A percentile compares a stretch with the other conserved stretches of the same genome.
These are phyloP conservation scores for Styela clava DNA, from an alignment of 23 tunicate genomes.

Conservation along the genomic window DNA sequence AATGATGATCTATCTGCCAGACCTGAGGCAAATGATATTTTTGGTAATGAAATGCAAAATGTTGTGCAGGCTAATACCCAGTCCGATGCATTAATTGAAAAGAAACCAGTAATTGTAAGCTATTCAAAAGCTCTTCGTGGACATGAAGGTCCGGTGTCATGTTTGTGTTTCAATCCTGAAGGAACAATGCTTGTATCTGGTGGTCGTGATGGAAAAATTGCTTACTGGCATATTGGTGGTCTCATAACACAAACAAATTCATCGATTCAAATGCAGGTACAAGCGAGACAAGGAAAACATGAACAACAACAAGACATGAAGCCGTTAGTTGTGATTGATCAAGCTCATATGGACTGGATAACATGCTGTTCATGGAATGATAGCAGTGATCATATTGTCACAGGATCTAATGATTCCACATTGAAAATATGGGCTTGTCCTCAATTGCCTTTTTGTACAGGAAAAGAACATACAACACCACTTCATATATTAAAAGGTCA, in stretches of 20 bases:
- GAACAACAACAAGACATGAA: not conserved
- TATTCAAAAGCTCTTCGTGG: constrained; percentile 5
- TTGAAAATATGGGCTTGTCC: constrained; percentile 39
- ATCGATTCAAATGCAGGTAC: not conserved
- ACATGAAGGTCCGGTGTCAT: constrained; percentile 29
- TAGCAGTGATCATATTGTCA: constrained; percentile 30
- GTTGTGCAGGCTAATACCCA: not conserved
- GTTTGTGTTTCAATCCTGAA: constrained; percentile 33
- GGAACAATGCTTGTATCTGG: constrained; percentile 32
- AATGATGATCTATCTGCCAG: not conserved
- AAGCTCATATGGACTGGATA: constrained; percentile 53
- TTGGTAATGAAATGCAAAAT: not conserved
- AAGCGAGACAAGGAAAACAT: not conserved
- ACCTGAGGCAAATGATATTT: not conserved
- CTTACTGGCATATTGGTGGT: constrained; percentile 23
- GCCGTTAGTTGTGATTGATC: constrained; percentile 10
- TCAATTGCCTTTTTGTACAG: not conserved
- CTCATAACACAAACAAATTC: not conserved
- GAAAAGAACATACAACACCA: constrained; percentile 4
- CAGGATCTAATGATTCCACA: constrained; percentile 47
- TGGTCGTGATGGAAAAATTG: constrained; percentile 25
- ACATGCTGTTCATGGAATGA: constrained; percentile 48
- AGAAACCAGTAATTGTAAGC: not conserved
- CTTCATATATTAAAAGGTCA: constrained; percentile 19
- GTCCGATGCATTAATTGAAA: not conserved